Evolutionary conservation across 2,888 invertebrate genomes (phyloP), one percentile per base, ranked within the genome.

Genomic region (Periphyllus acericola): DNA sequence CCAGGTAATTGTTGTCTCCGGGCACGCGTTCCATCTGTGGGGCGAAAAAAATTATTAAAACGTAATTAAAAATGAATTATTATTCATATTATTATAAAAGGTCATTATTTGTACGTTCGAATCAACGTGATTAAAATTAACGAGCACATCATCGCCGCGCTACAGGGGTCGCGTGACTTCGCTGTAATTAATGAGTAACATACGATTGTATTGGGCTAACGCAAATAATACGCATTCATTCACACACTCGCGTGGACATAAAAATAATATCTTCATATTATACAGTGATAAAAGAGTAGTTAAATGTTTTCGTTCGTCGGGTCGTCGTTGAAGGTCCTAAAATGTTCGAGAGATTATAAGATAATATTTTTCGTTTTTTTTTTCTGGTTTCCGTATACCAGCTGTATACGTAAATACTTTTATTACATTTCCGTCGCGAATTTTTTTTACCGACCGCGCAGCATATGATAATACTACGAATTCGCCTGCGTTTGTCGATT

Each of bases 21-120:
- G 87, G 9, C 25, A 74, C 72, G 32, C 81, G 87, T 75, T 87
- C 87, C 11, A 81, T 46, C 87, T 87, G 40, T n/a, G 60, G 25
- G 0, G 29, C 9, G 52, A n/a, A 82, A 0, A 40, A 29, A 34
- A 60, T 76, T 25, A 75, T n/a, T 40, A 40, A 32, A 21, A 3
- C 5, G 52, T 78, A 52, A 78, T 32, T n/a, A 6, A 60, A 60
- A 60, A 21, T 0, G 6, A 8, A 25, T 60, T 60, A 25, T 60
- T 60, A 60, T 5, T 21, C 0, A 1, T 6, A 60, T 60, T 21
- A 21, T 60, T 60, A 25, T 60, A 60, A 60, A 6, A 21, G n/a
- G n/a, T n/a, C 6, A 60, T 60, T 46, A 46, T 60, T 60, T 25
- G 25, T 25, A 29, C 25, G 11, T 29, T 29, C 29, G 29, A 8